Percentiles rank a stretch among this genome's conserved stretches.
phyloP scores from a whole-genome alignment of 2,797 vertebrate species.

The Tinamus major region DNA sequence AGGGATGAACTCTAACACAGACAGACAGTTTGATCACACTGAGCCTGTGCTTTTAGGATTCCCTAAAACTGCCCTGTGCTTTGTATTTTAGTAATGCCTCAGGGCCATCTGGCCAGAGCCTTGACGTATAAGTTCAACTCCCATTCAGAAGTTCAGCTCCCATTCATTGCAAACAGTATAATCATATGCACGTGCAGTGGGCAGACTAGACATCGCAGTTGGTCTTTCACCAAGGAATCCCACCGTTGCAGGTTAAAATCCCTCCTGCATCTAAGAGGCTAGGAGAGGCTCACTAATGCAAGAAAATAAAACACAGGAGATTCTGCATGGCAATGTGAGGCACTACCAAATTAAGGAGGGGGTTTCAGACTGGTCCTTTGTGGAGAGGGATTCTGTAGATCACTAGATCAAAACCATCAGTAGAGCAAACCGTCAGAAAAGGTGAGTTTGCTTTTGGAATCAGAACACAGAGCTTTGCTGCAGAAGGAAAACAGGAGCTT shows the following conservation, averaged over 20 bases:
- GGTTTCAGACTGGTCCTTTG: not conserved
- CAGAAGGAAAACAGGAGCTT: not conserved
- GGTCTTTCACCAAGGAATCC: not conserved
- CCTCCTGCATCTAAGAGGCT: not conserved
- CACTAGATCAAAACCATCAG: not conserved
- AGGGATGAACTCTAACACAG: not conserved
- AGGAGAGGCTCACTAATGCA: not conserved
- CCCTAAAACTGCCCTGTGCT: not conserved
- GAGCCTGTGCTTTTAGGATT: not conserved
- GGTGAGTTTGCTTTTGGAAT: not conserved
- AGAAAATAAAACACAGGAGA: not conserved
- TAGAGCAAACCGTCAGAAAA: not conserved
- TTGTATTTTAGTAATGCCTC: not conserved
- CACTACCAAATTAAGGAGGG: not conserved
- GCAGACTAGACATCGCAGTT: not conserved
- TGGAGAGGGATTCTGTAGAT: not conserved
- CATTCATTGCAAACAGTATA: accelerated
- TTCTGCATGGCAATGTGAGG: not conserved
- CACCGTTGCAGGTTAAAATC: not conserved
- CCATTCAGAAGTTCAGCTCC: not conserved
- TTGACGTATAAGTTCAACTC: not conserved
- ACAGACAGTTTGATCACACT: conserved; percentile 42
- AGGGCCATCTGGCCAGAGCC: not conserved
- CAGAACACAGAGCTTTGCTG: not conserved
- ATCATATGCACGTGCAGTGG: not conserved